phyloP scores from a whole-genome alignment of 2,113 vertebrate genomes.

The Pedionomus torquatus region DNA sequence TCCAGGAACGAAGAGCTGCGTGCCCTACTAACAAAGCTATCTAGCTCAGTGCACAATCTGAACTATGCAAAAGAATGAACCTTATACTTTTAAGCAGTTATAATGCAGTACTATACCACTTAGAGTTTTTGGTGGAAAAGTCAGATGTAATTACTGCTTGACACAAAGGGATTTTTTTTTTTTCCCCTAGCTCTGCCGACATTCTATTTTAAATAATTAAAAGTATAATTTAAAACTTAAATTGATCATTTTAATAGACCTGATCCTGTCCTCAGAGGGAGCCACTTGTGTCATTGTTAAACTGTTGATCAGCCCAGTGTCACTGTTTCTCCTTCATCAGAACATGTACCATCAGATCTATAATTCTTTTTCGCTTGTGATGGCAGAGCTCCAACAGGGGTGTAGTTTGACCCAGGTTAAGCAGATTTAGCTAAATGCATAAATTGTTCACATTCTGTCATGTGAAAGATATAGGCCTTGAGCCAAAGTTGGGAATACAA shows the following conservation, averaged over 20 bases:
- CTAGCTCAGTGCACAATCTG: constrained; percentile 33
- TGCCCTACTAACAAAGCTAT: constrained; percentile 60
- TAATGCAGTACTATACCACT: constrained; percentile 4
- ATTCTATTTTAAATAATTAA: constrained; percentile 62
- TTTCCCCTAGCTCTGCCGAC: background rate
- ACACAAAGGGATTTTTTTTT: constrained; percentile 49
- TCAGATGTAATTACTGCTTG: constrained; percentile 60
- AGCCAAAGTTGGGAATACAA: background rate
- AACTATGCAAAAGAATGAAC: constrained; percentile 31
- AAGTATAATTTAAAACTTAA: constrained; percentile 30
- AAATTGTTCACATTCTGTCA: constrained; percentile 52
- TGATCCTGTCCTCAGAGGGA: constrained; percentile 30
- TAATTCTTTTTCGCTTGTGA: constrained; percentile 3
- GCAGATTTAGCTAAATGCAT: constrained; percentile 45
- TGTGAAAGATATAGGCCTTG: constrained; percentile 7
- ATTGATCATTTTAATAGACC: background rate
- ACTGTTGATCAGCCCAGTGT: constrained; percentile 14
- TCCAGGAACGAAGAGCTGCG: background rate
- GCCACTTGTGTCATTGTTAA: constrained; percentile 1
- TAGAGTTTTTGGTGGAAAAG: constrained; percentile 1
- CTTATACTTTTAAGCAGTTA: constrained; percentile 37
- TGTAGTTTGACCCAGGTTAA: constrained; percentile 23
- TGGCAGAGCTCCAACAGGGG: constrained; percentile 26
- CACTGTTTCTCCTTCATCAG: constrained; percentile 34
- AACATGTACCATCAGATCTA: constrained; percentile 48